Percentiles rank a stretch among this genome's conserved stretches.
Conservation (phyloP, 2,113 vertebrate genomes). For the Entomyzon cyanotis region DNA sequence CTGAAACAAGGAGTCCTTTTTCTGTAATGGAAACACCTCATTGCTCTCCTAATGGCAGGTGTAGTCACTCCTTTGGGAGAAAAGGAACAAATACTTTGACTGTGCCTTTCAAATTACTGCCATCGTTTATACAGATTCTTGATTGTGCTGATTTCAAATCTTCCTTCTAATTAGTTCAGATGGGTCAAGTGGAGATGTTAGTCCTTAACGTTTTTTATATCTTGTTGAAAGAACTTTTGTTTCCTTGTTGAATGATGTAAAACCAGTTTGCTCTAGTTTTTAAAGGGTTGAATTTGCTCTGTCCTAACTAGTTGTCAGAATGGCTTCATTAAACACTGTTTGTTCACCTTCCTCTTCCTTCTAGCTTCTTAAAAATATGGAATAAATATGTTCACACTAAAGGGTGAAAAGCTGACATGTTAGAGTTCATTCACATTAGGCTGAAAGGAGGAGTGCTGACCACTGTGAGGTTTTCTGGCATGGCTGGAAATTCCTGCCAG, state of each 20-base stretch:
- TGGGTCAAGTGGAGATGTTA: background rate
- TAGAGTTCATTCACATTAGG: rapidly evolving
- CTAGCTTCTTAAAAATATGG: background rate
- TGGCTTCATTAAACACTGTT: background rate
- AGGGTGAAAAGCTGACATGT: background rate
- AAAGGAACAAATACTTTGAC: background rate
- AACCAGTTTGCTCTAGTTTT: background rate
- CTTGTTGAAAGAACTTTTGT: background rate
- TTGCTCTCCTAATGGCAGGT: background rate
- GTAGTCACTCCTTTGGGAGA: background rate
- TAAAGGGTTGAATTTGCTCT: background rate
- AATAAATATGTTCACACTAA: background rate
- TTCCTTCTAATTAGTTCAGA: background rate
- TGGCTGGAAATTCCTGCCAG: background rate
- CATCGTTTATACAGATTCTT: rapidly evolving
- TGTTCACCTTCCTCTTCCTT: background rate
- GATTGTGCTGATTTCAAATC: background rate
- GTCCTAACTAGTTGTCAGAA: background rate
- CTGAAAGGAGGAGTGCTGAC: background rate
- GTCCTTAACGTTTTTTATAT: background rate
- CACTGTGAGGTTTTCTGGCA: rapidly evolving
- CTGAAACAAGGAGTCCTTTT: background rate
- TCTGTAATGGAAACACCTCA: rapidly evolving
- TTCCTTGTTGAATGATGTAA: background rate
- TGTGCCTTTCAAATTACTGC: background rate